phyloP scores from a whole-genome alignment of 2,888 invertebrate species.

The Strigamia transsilvanica region DNA sequence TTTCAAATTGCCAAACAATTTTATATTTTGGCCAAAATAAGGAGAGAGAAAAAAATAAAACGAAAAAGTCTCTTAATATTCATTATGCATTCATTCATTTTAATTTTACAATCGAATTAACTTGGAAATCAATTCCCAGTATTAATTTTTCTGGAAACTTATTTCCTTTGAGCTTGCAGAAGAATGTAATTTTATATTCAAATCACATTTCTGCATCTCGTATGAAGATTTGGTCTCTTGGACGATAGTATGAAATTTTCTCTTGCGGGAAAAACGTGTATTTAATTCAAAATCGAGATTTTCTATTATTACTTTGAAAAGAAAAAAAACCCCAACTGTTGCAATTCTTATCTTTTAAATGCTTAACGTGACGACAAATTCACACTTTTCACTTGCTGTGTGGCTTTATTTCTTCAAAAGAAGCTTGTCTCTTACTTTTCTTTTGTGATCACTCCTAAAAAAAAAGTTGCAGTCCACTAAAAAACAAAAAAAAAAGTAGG shows the following conservation, averaged over 20 bases:
- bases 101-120: slow-evolving; percentile 11
- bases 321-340: background rate
- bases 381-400: slow-evolving; percentile 1
- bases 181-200: slow-evolving; percentile 13
- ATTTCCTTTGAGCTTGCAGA: background rate
- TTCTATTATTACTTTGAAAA: background rate
- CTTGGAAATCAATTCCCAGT: background rate
- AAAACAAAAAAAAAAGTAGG: background rate
- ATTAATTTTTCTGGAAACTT: background rate
- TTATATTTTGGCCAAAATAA: too few relatives aligned
- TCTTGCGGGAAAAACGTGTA: background rate
- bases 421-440: background rate
- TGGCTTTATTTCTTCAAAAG: background rate
- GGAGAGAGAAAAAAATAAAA: too few relatives aligned
- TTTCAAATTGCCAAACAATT: too few relatives aligned
- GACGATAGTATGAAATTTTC: background rate
- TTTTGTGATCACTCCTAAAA: background rate
- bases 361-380: background rate
- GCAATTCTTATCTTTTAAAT: slow-evolving; percentile 4
- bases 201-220: slow-evolving; percentile 19
- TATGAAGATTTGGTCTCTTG: background rate
- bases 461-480: background rate
- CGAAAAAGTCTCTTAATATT: too few relatives aligned
- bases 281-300: background rate
- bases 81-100: background rate